Conservation (phyloP, 2,113 vertebrate species). For the Abramis brama region DNA sequence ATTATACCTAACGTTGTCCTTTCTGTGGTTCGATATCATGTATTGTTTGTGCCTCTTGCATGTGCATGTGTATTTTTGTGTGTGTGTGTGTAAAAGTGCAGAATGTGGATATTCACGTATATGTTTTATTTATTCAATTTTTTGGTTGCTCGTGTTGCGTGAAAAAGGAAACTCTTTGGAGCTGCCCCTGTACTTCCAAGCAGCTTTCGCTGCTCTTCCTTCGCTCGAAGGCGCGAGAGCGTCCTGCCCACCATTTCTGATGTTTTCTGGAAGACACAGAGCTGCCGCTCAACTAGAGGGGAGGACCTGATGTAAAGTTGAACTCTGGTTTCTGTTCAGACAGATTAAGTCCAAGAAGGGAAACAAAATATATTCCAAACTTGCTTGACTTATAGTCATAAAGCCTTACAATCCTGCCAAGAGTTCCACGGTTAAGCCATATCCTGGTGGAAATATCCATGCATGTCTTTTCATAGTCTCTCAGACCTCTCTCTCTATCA, state of each 20-base stretch:
- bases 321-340: slow-evolving; percentile 40
- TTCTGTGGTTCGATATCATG: slow-evolving; percentile 35
- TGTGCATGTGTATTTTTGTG: neutral
- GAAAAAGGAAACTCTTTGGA: slow-evolving; percentile 51
- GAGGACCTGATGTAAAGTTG: slow-evolving; percentile 50
- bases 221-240: slow-evolving; percentile 12
- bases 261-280: slow-evolving; percentile 58
- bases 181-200: slow-evolving; percentile 48
- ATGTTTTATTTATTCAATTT: slow-evolving; percentile 3
- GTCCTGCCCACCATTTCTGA: slow-evolving; percentile 39
- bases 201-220: slow-evolving; percentile 38
- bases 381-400: slow-evolving; percentile 39
- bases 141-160: slow-evolving; percentile 43
- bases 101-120: slow-evolving; percentile 17
- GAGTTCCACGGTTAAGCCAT: slow-evolving; percentile 19
- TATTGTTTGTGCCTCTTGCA: slow-evolving; percentile 22
- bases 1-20: neutral
- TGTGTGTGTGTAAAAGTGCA: slow-evolving; percentile 35
- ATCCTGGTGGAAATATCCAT: slow-evolving; percentile 42
- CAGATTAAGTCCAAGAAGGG: slow-evolving; percentile 29
- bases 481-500: slow-evolving; percentile 59
- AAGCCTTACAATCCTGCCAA: slow-evolving; percentile 38
- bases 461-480: slow-evolving; percentile 39
- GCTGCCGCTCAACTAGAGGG: slow-evolving; percentile 48
- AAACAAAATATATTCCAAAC: slow-evolving; percentile 50